A percentile compares a stretch with the other conserved stretches of the same genome.
phyloP scores from a whole-genome alignment of 2,797 vertebrate genomes.

The Rhincodon typus region DNA sequence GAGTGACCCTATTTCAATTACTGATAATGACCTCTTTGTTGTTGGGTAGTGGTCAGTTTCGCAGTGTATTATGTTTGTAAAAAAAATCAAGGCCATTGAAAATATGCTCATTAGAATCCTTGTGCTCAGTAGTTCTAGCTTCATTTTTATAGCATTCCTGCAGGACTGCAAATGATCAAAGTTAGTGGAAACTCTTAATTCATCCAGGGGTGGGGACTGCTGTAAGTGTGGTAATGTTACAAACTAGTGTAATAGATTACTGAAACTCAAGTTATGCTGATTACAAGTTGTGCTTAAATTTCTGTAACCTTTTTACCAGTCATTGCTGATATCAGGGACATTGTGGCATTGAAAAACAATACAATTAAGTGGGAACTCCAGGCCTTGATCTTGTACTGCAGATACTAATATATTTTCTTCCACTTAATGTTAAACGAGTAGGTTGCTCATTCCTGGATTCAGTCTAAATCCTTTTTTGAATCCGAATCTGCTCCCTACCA shows the following conservation, averaged over 20 bases:
- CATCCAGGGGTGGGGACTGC: too few relatives aligned
- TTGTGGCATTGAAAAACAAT: neutral
- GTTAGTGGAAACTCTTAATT: neutral
- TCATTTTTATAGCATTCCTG: neutral
- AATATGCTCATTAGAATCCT: neutral
- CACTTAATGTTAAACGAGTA: neutral
- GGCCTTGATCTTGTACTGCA: neutral
- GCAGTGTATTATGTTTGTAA: neutral
- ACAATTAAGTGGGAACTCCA: neutral
- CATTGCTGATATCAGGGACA: neutral
- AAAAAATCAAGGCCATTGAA: neutral
- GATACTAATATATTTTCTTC: neutral
- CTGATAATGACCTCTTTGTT: neutral
- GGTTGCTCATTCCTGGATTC: neutral
- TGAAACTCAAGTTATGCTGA: neutral
- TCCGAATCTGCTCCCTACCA: neutral
- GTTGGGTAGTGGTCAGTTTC: neutral
- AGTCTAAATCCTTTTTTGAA: neutral
- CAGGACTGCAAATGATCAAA: neutral
- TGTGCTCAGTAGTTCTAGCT: neutral
- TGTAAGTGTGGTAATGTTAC: neutral
- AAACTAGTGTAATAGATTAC: neutral
- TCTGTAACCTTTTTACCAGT: neutral
- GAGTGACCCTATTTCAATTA: neutral
- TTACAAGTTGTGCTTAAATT: neutral